These are phyloP conservation scores for Parotocinclus haroldoi DNA, from an alignment of 2,797 vertebrate genomes.

Conservation along the genomic window DNA sequence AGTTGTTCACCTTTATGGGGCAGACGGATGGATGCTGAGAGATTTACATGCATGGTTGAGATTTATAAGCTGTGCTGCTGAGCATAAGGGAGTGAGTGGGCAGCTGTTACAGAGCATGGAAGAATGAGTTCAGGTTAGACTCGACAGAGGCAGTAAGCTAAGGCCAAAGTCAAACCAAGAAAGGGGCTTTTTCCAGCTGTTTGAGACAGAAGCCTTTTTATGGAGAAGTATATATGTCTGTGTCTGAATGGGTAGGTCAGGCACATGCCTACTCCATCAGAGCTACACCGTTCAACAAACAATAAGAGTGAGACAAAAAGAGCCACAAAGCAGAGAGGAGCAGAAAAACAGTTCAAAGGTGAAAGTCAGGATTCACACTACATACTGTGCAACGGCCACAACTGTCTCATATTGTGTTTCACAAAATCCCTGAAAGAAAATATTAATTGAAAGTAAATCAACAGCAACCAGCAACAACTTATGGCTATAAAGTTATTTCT, in stretches of 20 bases:
- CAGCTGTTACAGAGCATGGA: constrained; percentile 18
- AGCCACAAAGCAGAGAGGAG: constrained; percentile 8
- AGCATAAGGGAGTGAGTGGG: constrained; percentile 1
- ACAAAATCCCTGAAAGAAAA: too few relatives aligned
- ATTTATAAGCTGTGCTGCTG: constrained; percentile 66
- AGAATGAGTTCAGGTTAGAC: constrained; percentile 36
- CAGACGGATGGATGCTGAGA: constrained; percentile 66
- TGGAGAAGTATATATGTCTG: constrained; percentile 70
- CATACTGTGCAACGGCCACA: constrained; percentile 8
- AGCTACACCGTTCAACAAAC: constrained; percentile 21
- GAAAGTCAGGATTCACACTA: constrained; percentile 30
- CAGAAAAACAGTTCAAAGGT: constrained; percentile 41
- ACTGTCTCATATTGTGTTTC: background rate
- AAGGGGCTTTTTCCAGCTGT: constrained; percentile 60
- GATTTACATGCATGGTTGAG: constrained; percentile 34
- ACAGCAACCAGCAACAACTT: too few relatives aligned
- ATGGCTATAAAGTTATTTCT: too few relatives aligned
- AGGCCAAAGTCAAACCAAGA: constrained; percentile 54
- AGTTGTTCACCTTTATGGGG: constrained; percentile 23
- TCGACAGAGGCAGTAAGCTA: constrained; percentile 75
- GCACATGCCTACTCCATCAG: constrained; percentile 55
- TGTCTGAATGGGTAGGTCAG: constrained; percentile 60
- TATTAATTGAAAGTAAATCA: too few relatives aligned
- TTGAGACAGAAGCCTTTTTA: constrained; percentile 56
- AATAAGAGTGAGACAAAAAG: constrained; percentile 22